phyloP scores from a whole-genome alignment of 2,113 vertebrate genomes.

The Mus spicilegus region DNA sequence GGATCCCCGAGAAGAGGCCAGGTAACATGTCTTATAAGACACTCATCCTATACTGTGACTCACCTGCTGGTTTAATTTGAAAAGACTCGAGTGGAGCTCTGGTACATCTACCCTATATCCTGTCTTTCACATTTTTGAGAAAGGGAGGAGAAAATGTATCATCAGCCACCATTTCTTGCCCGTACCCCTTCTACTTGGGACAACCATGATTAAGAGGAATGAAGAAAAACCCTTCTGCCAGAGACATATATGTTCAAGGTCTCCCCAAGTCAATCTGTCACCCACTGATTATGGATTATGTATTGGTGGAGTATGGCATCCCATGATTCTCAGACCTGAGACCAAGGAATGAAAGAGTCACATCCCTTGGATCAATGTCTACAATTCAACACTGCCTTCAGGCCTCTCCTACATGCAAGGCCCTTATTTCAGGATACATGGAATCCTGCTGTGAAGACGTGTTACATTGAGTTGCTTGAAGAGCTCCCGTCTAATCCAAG shows the following conservation, averaged over 20 bases:
- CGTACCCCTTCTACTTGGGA: background rate
- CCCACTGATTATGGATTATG: background rate
- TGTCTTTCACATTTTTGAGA: background rate
- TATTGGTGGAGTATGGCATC: background rate
- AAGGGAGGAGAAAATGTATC: background rate
- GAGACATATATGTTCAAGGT: background rate
- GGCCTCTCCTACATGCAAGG: background rate
- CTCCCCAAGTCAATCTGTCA: background rate
- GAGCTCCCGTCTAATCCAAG: background rate
- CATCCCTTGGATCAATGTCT: background rate
- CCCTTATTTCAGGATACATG: background rate
- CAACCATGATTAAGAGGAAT: background rate
- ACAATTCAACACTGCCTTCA: background rate
- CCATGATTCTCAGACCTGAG: background rate
- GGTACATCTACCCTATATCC: background rate
- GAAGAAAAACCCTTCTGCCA: background rate
- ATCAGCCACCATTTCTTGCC: background rate
- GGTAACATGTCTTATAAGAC: background rate
- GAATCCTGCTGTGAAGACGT: background rate
- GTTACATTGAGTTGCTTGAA: background rate
- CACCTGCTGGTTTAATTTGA: background rate
- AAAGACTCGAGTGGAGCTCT: background rate
- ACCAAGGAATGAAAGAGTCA: background rate
- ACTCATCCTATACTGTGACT: background rate
- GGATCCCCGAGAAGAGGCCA: background rate